Conservation (phyloP, 2,797 vertebrate species). For the Urophycis tenuis region DNA sequence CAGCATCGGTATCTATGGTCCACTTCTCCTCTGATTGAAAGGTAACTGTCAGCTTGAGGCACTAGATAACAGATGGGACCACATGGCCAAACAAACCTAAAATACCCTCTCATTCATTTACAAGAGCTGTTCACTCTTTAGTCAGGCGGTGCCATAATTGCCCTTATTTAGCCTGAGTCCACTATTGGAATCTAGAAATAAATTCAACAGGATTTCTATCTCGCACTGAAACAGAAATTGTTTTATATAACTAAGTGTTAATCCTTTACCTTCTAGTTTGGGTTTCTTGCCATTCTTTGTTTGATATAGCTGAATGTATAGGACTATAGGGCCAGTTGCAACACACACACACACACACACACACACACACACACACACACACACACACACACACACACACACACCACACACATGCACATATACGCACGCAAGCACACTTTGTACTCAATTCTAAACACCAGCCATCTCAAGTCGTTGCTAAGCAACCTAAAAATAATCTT, state of each 20-base stretch:
- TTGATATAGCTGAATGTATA: neutral
- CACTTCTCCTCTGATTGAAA: neutral
- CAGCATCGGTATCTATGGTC: neutral
- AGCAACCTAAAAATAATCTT: constrained; percentile 75
- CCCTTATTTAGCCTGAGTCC: constrained; percentile 1
- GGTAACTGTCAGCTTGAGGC: neutral
- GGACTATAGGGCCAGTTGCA: neutral
- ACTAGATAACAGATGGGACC: neutral
- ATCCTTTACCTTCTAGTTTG: neutral
- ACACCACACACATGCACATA: neutral
- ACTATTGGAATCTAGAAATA: neutral
- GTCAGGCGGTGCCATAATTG: neutral
- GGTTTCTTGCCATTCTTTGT: neutral
- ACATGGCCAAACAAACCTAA: neutral
- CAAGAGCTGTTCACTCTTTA: neutral
- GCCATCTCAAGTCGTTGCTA: constrained; percentile 65
- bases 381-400: neutral
- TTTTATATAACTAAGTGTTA: neutral
- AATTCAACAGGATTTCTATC: neutral
- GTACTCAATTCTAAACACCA: constrained; percentile 38
- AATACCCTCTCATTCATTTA: neutral
- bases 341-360: neutral
- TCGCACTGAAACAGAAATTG: neutral
- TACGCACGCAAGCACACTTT: constrained; percentile 21
- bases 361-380: neutral